Evolutionary conservation across 2,888 invertebrate genomes (phyloP).

Genomic region (Hedychridium roseum): DNA sequence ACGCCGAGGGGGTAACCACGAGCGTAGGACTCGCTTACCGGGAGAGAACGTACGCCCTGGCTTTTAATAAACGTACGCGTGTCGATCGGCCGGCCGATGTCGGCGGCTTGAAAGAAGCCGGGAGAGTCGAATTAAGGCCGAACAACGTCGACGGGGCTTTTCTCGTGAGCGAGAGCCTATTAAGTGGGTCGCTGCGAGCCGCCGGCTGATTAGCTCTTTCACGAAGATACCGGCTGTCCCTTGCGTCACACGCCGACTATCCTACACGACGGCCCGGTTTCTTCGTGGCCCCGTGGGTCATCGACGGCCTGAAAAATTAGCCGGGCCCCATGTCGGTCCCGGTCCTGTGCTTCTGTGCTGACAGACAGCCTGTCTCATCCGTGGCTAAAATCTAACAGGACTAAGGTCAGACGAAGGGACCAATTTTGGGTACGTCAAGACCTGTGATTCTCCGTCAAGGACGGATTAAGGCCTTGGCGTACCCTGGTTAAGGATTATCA

Average conservation of each 20-base stretch:
- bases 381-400: too few relatives aligned
- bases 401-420: too few relatives aligned
- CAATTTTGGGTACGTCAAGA: too few relatives aligned
- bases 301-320: not conserved
- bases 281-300: slow-evolving; percentile 9
- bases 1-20: slow-evolving; percentile 4
- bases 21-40: slow-evolving; percentile 11
- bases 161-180: slow-evolving; percentile 32
- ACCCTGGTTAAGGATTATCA: too few relatives aligned
- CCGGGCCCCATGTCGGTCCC: too few relatives aligned
- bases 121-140: slow-evolving; percentile 37
- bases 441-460: too few relatives aligned
- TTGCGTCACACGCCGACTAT: slow-evolving; percentile 21
- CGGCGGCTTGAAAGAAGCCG: slow-evolving; percentile 24
- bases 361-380: too few relatives aligned
- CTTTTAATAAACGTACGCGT: slow-evolving; percentile 6
- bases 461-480: too few relatives aligned
- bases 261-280: slow-evolving; percentile 22
- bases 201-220: slow-evolving; percentile 28
- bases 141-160: slow-evolving; percentile 27
- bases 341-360: too few relatives aligned
- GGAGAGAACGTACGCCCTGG: too few relatives aligned
- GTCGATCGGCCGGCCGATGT: slow-evolving; percentile 30
- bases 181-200: slow-evolving; percentile 29
- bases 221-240: slow-evolving; percentile 5